phyloP scores from a whole-genome alignment of 2,888 invertebrate genomes.

The Caenorhabditis sp. region DNA sequence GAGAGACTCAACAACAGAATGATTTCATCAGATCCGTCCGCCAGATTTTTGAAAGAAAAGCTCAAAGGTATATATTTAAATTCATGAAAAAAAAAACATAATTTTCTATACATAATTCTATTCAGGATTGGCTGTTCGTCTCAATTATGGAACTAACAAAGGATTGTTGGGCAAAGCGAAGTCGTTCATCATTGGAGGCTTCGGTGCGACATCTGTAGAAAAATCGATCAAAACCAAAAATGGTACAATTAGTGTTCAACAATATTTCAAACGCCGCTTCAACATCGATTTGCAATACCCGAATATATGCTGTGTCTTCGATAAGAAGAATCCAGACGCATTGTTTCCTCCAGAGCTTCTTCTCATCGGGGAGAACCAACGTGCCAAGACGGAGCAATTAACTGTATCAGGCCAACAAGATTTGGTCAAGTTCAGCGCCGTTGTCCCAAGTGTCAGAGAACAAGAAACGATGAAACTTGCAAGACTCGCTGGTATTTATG shows the following conservation, averaged over 20 bases:
- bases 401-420: neutral
- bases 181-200: neutral
- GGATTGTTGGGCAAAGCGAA: neutral
- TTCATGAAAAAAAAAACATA: too few relatives aligned
- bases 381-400: neutral
- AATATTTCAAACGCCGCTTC: neutral
- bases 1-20: neutral
- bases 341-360: neutral
- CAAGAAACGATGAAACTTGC: neutral
- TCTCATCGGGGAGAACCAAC: neutral
- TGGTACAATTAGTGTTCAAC: neutral
- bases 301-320: neutral
- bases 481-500: neutral
- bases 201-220: neutral
- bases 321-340: neutral
- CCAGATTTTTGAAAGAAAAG: neutral
- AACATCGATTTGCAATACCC: neutral
- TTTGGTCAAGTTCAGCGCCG: neutral
- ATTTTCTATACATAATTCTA: too few relatives aligned
- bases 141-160: neutral
- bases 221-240: neutral
- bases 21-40: neutral
- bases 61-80: neutral
- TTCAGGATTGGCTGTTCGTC: neutral
- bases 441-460: neutral